These are phyloP conservation scores for Ceratotherium simum DNA, from an alignment of 2,113 vertebrate species.

Conservation along the genomic window DNA sequence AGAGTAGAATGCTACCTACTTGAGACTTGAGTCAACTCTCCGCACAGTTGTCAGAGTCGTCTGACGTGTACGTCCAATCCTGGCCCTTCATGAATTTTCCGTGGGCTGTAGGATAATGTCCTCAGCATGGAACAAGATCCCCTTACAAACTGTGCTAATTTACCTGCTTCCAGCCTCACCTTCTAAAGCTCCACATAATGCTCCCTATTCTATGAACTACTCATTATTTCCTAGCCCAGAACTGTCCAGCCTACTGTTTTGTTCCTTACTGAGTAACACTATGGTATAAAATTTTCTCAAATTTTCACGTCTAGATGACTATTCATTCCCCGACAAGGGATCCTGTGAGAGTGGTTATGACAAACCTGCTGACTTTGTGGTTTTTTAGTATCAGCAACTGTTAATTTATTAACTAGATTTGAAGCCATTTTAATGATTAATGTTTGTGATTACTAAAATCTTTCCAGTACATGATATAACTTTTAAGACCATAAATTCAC, in stretches of 20 bases:
- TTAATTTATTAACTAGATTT: slow-evolving; percentile 35
- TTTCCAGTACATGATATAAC: not conserved
- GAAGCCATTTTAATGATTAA: slow-evolving; percentile 57
- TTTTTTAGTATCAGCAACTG: slow-evolving; percentile 25
- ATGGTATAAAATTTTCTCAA: not conserved
- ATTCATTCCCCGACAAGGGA: not conserved
- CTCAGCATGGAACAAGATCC: not conserved
- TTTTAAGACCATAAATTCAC: slow-evolving; percentile 48
- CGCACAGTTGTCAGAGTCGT: not conserved
- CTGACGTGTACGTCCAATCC: not conserved
- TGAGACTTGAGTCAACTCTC: not conserved
- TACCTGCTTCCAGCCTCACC: not conserved
- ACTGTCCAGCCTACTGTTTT: not conserved
- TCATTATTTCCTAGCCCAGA: not conserved
- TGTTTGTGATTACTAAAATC: slow-evolving; percentile 9
- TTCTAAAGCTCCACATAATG: not conserved
- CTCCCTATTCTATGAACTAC: not conserved
- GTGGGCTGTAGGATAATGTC: not conserved
- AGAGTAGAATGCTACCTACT: not conserved
- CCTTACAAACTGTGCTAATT: not conserved
- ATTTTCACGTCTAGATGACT: not conserved
- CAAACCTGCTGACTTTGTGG: not conserved
- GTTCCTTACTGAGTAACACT: not conserved
- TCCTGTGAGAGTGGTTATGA: not conserved
- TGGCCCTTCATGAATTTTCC: not conserved